phyloP scores from a whole-genome alignment of 2,113 vertebrate genomes.

The Harpagus bidentatus region DNA sequence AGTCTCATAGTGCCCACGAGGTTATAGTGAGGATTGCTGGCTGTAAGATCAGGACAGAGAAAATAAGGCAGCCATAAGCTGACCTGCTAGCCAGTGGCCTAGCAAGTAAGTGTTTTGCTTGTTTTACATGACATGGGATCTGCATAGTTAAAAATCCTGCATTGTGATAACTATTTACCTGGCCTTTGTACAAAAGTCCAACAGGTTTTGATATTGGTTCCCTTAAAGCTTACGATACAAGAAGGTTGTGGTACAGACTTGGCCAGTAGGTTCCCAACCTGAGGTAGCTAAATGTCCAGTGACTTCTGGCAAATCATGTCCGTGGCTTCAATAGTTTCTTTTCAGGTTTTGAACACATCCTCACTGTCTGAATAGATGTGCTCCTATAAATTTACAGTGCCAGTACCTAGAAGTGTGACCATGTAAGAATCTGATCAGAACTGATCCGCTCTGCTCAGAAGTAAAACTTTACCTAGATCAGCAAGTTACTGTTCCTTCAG shows the following conservation, averaged over 20 bases:
- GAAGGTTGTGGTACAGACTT: not conserved
- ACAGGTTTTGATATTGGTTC: not conserved
- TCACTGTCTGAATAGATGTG: not conserved
- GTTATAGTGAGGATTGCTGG: not conserved
- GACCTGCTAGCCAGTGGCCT: not conserved
- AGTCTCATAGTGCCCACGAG: not conserved
- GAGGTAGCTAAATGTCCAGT: slow-evolving; percentile 28
- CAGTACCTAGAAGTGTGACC: not conserved
- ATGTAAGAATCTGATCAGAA: not conserved
- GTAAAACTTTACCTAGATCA: not conserved
- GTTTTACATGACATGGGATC: not conserved
- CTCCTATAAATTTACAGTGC: not conserved
- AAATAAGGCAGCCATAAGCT: not conserved
- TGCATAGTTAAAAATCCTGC: not conserved
- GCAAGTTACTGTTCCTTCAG: not conserved
- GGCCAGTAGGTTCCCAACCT: not conserved
- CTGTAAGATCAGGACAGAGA: not conserved
- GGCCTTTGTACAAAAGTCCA: not conserved
- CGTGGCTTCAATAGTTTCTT: not conserved
- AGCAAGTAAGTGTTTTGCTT: not conserved
- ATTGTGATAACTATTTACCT: not conserved
- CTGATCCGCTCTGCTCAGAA: not conserved
- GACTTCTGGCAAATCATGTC: not conserved
- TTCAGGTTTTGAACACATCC: not conserved
- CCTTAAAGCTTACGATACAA: not conserved